These are phyloP conservation scores for Hyalella azteca DNA, from an alignment of 2,888 invertebrate genomes.

Conservation along the genomic window DNA sequence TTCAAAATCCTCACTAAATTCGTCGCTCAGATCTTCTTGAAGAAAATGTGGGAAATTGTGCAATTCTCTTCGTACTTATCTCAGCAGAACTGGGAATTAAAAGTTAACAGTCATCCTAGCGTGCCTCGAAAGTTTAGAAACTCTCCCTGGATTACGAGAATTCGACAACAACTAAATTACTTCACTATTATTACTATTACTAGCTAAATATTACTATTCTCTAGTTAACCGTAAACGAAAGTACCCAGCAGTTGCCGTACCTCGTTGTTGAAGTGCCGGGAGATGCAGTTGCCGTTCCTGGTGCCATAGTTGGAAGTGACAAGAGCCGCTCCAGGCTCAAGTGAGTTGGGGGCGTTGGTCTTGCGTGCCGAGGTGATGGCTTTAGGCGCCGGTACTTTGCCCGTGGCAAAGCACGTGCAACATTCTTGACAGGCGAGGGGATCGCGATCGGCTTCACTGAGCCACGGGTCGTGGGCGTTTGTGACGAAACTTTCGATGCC, in stretches of 20 bases:
- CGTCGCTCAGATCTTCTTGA: too few species aligned
- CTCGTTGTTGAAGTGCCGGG: conserved; percentile 43
- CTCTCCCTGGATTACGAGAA: too few species aligned
- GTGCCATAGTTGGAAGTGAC: not conserved
- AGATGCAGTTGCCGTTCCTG: conserved; percentile 40
- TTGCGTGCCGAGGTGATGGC: not conserved
- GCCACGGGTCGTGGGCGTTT: conserved; percentile 58
- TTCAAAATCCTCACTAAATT: too few species aligned
- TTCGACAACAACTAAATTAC: too few species aligned
- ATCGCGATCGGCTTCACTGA: conserved; percentile 55
- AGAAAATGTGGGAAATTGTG: too few species aligned
- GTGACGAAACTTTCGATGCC: conserved; percentile 57
- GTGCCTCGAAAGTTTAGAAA: too few species aligned
- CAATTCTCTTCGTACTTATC: too few species aligned
- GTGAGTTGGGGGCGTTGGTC: conserved; percentile 11
- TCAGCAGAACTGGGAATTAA: too few species aligned
- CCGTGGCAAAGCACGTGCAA: conserved; percentile 47
- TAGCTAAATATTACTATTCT: too few species aligned
- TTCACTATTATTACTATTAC: too few species aligned
- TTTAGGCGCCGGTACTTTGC: conserved; percentile 33
- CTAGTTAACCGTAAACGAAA: not conserved
- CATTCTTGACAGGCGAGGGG: conserved; percentile 56
- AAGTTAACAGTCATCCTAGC: too few species aligned
- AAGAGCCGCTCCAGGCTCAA: conserved; percentile 33
- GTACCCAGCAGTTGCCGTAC: not conserved